Percentiles rank a stretch among this genome's conserved stretches.
Conservation (phyloP, 2,888 invertebrate genomes). For the Harpalus rufipes region DNA sequence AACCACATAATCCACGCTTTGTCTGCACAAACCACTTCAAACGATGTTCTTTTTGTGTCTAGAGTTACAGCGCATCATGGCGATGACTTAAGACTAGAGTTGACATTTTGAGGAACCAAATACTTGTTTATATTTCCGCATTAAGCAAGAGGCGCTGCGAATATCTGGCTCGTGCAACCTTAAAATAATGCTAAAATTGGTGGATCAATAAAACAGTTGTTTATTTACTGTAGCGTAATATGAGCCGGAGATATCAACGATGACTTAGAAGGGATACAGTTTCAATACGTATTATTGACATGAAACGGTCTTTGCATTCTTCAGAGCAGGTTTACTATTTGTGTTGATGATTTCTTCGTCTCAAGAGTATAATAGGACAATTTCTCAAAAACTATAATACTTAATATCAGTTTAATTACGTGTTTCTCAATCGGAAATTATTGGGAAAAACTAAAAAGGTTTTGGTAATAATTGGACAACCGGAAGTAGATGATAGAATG, state of each 20-base stretch:
- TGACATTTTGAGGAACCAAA: neutral
- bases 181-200: neutral
- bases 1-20: neutral
- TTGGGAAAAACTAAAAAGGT: no score
- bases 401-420: no score
- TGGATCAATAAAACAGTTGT: constrained; percentile 18
- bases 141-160: neutral
- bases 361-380: no score
- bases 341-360: no score
- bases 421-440: no score
- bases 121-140: neutral
- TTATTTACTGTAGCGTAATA: constrained; percentile 10
- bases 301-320: no score
- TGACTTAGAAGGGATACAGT: neutral
- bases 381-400: no score
- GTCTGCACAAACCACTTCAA: neutral
- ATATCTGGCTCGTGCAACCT: neutral
- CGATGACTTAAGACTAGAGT: constrained; percentile 7
- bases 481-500: no score
- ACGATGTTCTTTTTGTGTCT: neutral
- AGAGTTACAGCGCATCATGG: neutral
- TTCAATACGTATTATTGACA: no score
- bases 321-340: no score
- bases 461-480: no score
- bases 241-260: constrained; percentile 3